A percentile compares a stretch with the other conserved stretches of the same genome.
These are phyloP conservation scores for Aptenodytes forsteri DNA, from an alignment of 2,113 vertebrate genomes.

Conservation along the genomic window DNA sequence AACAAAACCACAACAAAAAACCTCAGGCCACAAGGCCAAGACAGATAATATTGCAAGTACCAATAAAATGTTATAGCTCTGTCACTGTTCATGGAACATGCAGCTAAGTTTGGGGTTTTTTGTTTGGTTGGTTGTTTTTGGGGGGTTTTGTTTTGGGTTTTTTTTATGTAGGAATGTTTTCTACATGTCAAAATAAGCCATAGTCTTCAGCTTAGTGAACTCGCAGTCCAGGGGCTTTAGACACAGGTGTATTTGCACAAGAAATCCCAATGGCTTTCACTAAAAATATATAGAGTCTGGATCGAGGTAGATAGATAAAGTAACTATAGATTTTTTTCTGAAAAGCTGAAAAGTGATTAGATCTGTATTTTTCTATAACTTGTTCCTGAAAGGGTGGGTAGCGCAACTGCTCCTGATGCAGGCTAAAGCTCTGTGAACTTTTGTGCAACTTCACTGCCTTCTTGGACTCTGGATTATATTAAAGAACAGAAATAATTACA, in stretches of 20 bases:
- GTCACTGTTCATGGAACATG: neutral
- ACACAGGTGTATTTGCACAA: neutral
- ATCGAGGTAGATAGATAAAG: neutral
- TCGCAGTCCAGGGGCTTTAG: neutral
- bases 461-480: constrained; percentile 23
- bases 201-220: neutral
- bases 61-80: neutral
- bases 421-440: neutral
- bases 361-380: neutral
- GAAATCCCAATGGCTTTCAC: neutral
- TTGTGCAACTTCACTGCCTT: neutral
- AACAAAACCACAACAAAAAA: neutral
- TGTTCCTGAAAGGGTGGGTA: neutral
- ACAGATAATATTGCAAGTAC: neutral
- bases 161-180: neutral
- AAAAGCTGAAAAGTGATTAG: neutral
- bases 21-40: neutral
- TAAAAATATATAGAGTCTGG: neutral
- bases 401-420: neutral
- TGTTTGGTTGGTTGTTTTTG: neutral
- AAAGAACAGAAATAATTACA: constrained; percentile 45
- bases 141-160: neutral
- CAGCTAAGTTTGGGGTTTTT: neutral
- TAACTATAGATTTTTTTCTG: neutral
- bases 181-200: neutral